phyloP scores from a whole-genome alignment of 2,797 vertebrate species.

The Hozukius guyotensis region DNA sequence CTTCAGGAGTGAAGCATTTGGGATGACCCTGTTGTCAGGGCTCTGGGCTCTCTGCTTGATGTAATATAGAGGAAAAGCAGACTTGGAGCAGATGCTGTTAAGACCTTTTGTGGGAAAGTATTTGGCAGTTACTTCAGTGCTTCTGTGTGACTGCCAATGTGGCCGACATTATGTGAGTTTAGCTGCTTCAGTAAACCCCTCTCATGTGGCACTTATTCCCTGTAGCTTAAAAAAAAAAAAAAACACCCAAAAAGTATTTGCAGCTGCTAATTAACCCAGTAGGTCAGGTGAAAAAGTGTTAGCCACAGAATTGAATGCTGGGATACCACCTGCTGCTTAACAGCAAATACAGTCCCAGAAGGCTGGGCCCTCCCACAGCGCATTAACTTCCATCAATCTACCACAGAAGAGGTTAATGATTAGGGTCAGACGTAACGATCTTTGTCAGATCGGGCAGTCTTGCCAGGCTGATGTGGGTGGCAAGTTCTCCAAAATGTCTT shows the following conservation, averaged over 20 bases:
- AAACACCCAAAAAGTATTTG: constrained; percentile 24
- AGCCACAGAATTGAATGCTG: constrained; percentile 18
- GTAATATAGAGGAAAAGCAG: background rate
- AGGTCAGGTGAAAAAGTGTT: constrained; percentile 47
- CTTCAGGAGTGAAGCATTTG: constrained; percentile 11
- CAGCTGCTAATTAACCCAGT: constrained; percentile 46
- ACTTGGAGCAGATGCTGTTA: constrained; percentile 10
- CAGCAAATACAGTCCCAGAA: constrained; percentile 33
- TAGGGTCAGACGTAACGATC: constrained; percentile 10
- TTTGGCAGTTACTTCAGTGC: constrained; percentile 6
- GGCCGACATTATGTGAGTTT: constrained; percentile 23
- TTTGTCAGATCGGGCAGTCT: background rate
- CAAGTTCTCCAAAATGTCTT: background rate
- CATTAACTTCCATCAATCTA: constrained; percentile 30
- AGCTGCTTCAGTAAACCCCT: constrained; percentile 38
- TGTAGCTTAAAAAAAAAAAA: constrained; percentile 36
- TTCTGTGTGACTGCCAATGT: constrained; percentile 16
- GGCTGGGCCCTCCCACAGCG: background rate
- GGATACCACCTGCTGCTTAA: constrained; percentile 52
- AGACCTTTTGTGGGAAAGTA: constrained; percentile 4
- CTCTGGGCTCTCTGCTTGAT: constrained; percentile 1
- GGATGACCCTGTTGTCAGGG: constrained; percentile 5
- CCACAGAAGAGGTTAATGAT: constrained; percentile 46
- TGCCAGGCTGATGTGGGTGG: background rate
- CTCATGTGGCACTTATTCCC: constrained; percentile 24